phyloP scores from a whole-genome alignment of 2,113 vertebrate species.

The Nymphicus hollandicus region DNA sequence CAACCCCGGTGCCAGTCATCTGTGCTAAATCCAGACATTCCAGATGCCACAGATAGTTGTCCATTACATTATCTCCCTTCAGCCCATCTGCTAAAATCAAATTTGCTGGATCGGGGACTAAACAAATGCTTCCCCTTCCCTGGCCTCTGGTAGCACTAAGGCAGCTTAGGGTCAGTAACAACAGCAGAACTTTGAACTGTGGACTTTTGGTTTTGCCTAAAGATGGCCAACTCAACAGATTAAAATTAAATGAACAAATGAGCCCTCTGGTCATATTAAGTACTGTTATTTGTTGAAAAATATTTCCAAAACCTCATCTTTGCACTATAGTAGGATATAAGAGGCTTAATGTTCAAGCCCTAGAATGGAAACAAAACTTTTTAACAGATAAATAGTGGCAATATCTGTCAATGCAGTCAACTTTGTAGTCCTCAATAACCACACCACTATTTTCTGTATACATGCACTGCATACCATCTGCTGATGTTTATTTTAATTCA shows the following conservation, averaged over 20 bases:
- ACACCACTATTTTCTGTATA: constrained; percentile 64
- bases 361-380: not conserved
- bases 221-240: not conserved
- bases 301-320: not conserved
- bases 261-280: not conserved
- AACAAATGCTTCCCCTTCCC: constrained; percentile 10
- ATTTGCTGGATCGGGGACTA: constrained; percentile 4
- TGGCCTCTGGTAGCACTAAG: not conserved
- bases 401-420: constrained; percentile 40
- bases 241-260: not conserved
- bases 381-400: constrained; percentile 21
- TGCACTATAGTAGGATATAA: not conserved
- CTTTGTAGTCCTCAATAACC: constrained; percentile 7
- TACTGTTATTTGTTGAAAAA: not conserved
- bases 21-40: constrained; percentile 55
- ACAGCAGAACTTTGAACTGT: constrained; percentile 24
- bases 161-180: constrained; percentile 7
- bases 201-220: not conserved
- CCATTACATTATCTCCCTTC: constrained; percentile 26
- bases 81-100: constrained; percentile 39
- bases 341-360: not conserved
- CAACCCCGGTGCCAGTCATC: not conserved
- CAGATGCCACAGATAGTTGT: constrained; percentile 9
- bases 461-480: constrained; percentile 67
- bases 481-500: constrained; percentile 75